Evolutionary conservation across 2,797 vertebrate species (phyloP).

Genomic region (Argya squamiceps): DNA sequence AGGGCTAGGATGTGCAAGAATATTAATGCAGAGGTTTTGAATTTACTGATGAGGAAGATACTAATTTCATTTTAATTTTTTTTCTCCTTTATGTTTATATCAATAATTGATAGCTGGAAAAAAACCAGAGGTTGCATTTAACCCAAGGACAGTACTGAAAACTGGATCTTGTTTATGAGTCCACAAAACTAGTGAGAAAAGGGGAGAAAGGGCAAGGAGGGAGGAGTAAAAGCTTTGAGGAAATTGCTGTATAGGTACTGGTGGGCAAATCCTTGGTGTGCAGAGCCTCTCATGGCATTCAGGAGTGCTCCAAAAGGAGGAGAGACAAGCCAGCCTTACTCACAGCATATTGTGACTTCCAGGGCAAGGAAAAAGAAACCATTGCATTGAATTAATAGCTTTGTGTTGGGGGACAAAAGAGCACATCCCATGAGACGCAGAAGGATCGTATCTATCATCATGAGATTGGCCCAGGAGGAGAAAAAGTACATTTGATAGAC

Average conservation of each 20-base stretch:
- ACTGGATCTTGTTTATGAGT: neutral
- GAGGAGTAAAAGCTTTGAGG: neutral
- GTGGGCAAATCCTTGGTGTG: neutral
- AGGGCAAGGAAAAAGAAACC: neutral
- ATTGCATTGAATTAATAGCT: conserved; percentile 2
- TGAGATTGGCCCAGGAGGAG: neutral
- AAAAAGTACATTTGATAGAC: conserved; percentile 32
- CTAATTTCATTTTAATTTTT: no score
- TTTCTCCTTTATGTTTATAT: rapidly evolving
- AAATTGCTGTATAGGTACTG: neutral
- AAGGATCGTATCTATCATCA: neutral
- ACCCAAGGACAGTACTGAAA: neutral
- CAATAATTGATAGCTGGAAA: neutral
- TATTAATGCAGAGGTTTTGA: neutral
- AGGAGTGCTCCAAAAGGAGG: neutral
- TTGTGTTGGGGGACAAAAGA: neutral
- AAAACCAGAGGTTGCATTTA: neutral
- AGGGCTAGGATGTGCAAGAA: neutral
- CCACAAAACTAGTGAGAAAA: neutral
- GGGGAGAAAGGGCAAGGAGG: neutral
- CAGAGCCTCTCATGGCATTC: neutral
- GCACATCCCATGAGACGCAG: neutral
- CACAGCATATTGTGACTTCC: neutral
- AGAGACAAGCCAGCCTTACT: neutral
- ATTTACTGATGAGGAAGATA: neutral